Conservation (phyloP, 2,113 vertebrate species). For the Nicator chloris region DNA sequence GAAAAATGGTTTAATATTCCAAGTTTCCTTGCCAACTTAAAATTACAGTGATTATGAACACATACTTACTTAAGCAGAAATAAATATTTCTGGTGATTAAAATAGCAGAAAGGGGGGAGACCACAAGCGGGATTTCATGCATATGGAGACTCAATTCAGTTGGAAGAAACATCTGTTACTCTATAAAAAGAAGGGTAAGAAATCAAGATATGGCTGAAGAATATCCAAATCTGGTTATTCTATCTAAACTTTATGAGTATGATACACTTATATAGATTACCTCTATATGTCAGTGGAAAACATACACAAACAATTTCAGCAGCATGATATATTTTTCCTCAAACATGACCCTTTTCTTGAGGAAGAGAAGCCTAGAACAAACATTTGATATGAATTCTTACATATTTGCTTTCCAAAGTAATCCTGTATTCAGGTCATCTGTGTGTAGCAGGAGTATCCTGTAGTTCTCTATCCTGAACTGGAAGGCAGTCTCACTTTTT, state of each 20-base stretch:
- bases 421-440: not conserved
- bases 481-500: not conserved
- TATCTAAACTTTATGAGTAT: not conserved
- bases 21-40: constrained; percentile 2
- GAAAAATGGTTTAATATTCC: not conserved
- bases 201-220: not conserved
- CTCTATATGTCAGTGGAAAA: not conserved
- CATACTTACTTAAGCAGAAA: not conserved
- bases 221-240: not conserved
- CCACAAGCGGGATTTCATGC: not conserved
- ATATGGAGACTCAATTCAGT: not conserved
- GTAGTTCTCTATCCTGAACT: not conserved
- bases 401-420: not conserved
- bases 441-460: not conserved
- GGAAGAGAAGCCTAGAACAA: not conserved
- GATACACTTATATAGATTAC: not conserved
- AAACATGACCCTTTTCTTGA: not conserved
- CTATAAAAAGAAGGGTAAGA: not conserved
- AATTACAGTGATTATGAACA: not conserved
- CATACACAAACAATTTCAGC: not conserved
- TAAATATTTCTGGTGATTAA: constrained; percentile 3
- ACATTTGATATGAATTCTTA: not conserved
- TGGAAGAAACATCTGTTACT: not conserved
- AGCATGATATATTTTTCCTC: not conserved
- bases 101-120: not conserved